phyloP scores from a whole-genome alignment of 2,113 vertebrate species.

The Callithrix jacchus region DNA sequence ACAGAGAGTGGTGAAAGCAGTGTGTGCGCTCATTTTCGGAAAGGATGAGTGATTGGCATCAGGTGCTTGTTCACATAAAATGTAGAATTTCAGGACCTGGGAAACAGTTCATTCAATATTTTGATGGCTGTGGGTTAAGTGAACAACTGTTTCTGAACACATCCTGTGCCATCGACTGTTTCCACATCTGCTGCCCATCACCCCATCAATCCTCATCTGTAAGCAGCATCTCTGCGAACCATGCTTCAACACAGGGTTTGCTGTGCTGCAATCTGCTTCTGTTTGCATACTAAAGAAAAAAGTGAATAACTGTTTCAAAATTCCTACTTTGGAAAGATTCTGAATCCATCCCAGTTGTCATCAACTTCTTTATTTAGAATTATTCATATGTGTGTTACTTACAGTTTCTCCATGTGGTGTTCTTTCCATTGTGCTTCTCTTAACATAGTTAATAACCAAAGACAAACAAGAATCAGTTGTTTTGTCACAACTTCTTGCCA shows the following conservation, averaged over 20 bases:
- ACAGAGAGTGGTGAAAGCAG: not conserved
- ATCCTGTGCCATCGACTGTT: not conserved
- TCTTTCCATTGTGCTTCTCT: not conserved
- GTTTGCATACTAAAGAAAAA: not conserved
- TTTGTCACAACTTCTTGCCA: not conserved
- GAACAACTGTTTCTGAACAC: not conserved
- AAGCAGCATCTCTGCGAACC: not conserved
- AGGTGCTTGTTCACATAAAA: not conserved
- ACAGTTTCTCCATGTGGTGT: not conserved
- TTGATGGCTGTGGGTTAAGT: not conserved
- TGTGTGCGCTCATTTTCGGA: not conserved
- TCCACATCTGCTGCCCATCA: not conserved
- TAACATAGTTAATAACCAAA: not conserved
- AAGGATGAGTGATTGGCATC: not conserved
- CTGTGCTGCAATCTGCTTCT: not conserved
- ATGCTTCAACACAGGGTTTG: no score
- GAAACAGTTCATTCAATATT: not conserved
- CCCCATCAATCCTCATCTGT: accelerated
- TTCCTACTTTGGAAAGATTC: conserved; percentile 1
- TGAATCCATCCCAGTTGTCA: not conserved
- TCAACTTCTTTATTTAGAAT: not conserved
- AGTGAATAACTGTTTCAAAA: conserved; percentile 25
- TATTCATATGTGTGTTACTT: not conserved
- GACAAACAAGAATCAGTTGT: not conserved
- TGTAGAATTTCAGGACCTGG: not conserved